A percentile compares a stretch with the other conserved stretches of the same genome.
These are phyloP conservation scores for Sinotaia quadrata DNA, from an alignment of 2,888 invertebrate genomes.

Conservation along the genomic window DNA sequence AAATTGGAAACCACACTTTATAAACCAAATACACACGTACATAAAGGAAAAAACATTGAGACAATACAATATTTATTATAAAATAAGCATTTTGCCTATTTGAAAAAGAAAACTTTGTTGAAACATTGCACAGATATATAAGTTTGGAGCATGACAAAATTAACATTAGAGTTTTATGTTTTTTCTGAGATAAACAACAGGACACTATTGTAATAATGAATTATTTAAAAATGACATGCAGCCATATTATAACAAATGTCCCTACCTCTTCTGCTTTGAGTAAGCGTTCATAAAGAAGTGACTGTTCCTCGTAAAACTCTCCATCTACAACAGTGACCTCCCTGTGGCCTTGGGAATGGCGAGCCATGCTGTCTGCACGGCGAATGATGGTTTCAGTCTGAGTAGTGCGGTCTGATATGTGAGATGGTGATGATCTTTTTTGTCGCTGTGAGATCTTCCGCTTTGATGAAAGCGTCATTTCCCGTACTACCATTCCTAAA, in stretches of 20 bases:
- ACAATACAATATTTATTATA: too few species aligned
- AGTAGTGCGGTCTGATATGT: constrained; percentile 55
- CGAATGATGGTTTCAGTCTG: constrained; percentile 56
- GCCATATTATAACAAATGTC: not conserved
- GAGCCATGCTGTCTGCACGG: constrained; percentile 28
- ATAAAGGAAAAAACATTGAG: too few species aligned
- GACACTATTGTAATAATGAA: not conserved
- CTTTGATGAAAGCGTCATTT: constrained; percentile 65
- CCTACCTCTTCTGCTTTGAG: constrained; percentile 67
- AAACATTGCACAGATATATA: too few species aligned
- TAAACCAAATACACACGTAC: too few species aligned
- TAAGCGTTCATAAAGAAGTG: constrained; percentile 62
- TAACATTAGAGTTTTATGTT: not conserved
- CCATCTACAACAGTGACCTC: constrained; percentile 46
- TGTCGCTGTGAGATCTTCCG: constrained; percentile 70
- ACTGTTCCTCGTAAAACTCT: constrained; percentile 62
- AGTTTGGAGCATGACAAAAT: too few species aligned
- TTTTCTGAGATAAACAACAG: not conserved
- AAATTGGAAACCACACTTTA: too few species aligned
- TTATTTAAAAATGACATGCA: not conserved
- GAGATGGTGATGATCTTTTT: constrained; percentile 43
- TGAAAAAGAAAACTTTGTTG: too few species aligned
- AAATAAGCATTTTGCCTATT: too few species aligned
- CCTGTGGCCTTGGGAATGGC: constrained; percentile 37
- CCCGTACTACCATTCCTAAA: too few species aligned